These are phyloP conservation scores for Tamandua tetradactyla DNA, from an alignment of 2,797 vertebrate genomes.

Conservation along the genomic window DNA sequence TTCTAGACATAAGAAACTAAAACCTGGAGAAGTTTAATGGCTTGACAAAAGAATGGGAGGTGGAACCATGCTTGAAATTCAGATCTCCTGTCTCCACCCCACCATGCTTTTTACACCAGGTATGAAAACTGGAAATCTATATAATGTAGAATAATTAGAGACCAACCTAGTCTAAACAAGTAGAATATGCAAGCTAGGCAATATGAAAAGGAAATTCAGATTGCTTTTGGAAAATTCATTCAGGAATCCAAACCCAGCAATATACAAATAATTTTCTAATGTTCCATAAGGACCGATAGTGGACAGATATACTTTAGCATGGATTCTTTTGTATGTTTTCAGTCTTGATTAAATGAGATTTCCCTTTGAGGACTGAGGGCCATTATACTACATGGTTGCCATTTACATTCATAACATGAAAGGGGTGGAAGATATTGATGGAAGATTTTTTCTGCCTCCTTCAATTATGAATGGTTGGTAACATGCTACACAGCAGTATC, in stretches of 20 bases:
- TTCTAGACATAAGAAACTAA: neutral
- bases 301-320: neutral
- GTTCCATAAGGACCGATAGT: neutral
- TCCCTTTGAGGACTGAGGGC: neutral
- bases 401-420: neutral
- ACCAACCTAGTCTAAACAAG: neutral
- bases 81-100: neutral
- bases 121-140: neutral
- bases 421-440: neutral
- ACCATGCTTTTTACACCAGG: neutral
- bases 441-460: slow-evolving; percentile 16
- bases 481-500: slow-evolving; percentile 41
- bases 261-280: neutral
- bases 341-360: neutral
- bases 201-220: neutral
- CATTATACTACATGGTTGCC: neutral
- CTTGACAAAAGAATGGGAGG: neutral
- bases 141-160: neutral
- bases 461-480: slow-evolving; percentile 54
- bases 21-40: neutral
- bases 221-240: neutral
- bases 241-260: neutral
- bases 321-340: neutral
- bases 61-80: neutral
- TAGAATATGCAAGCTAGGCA: neutral